These are phyloP conservation scores for Lampris incognitus DNA, from an alignment of 2,113 vertebrate species.

Conservation along the genomic window DNA sequence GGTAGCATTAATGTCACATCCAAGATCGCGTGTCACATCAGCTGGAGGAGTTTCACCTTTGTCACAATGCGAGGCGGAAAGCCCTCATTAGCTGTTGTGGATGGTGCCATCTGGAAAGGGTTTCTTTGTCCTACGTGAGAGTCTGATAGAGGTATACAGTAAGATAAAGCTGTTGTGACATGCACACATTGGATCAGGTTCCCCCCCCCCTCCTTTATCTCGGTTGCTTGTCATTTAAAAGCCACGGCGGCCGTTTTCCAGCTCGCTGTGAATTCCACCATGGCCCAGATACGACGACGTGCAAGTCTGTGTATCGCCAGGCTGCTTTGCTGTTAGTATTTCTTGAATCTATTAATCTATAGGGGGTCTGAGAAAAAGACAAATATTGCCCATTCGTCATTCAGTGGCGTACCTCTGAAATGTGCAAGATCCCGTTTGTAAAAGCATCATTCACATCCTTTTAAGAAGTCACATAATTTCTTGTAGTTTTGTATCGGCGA, in stretches of 20 bases:
- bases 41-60: slow-evolving; percentile 36
- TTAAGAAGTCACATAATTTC: not conserved
- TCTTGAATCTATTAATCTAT: too few species aligned
- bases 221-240: not conserved
- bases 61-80: slow-evolving; percentile 57
- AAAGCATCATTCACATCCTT: not conserved
- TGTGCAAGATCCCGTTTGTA: too few species aligned
- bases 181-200: slow-evolving; percentile 28
- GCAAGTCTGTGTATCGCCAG: too few species aligned
- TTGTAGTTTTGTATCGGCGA: not conserved
- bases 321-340: too few species aligned
- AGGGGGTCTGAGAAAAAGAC: too few species aligned
- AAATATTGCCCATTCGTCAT: too few species aligned
- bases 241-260: not conserved
- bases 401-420: too few species aligned
- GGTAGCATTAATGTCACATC: slow-evolving; percentile 67
- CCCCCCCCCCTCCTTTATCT: not conserved
- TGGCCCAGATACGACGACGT: not conserved
- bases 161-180: slow-evolving; percentile 24
- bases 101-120: slow-evolving; percentile 36
- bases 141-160: slow-evolving; percentile 21
- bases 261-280: not conserved
- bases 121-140: slow-evolving; percentile 24
- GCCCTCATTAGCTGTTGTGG: slow-evolving; percentile 33
- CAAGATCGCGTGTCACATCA: slow-evolving; percentile 53